These are phyloP conservation scores for Cryptoleucopteryx plumbea DNA, from an alignment of 2,113 vertebrate species.

Conservation along the genomic window DNA sequence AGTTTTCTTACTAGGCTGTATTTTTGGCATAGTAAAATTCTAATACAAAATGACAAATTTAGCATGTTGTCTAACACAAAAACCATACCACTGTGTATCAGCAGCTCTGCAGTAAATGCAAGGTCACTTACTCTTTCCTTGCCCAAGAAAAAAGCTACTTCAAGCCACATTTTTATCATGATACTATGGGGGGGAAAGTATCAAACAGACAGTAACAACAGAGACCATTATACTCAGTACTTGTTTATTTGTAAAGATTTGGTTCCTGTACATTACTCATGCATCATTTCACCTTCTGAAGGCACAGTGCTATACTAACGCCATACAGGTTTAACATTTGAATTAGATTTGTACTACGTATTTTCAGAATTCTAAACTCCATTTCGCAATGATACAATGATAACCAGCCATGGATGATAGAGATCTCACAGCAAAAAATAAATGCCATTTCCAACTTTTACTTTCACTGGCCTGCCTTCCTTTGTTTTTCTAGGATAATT, in stretches of 20 bases:
- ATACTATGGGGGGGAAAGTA: neutral
- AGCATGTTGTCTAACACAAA: neutral
- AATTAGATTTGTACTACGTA: neutral
- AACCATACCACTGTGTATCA: neutral
- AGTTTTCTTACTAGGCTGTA: neutral
- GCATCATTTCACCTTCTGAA: neutral
- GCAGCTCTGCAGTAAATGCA: neutral
- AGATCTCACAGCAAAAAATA: neutral
- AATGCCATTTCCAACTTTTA: neutral
- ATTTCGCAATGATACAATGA: neutral
- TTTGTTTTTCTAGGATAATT: neutral
- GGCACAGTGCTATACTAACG: neutral
- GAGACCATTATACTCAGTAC: neutral
- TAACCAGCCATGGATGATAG: neutral
- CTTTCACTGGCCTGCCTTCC: neutral
- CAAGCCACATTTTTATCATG: neutral
- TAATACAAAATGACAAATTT: neutral
- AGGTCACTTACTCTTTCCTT: neutral
- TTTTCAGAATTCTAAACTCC: neutral
- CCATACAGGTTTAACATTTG: too few relatives aligned
- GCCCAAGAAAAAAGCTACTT: neutral
- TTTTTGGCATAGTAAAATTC: neutral
- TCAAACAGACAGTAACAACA: neutral
- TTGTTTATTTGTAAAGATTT: neutral
- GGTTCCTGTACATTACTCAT: neutral